Evolutionary conservation across 2,113 vertebrate genomes (phyloP), one percentile per base, ranked within the genome.

Genomic region (Ascaphus truei): DNA sequence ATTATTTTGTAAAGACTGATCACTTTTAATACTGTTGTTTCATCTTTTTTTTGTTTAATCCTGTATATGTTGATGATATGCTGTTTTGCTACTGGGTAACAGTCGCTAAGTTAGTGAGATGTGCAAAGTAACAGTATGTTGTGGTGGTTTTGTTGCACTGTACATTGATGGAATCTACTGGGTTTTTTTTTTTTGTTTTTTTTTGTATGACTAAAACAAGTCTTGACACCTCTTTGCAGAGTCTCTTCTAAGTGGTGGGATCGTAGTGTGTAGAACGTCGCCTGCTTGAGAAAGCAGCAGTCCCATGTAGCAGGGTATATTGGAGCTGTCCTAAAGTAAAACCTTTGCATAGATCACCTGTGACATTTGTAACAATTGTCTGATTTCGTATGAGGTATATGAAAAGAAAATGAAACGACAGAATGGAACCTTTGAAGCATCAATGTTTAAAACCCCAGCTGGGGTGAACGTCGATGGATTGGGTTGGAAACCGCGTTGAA

Each of bases 1-100:
- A 85, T 90, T 81, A 84, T 88, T 89, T 92, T 89, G 81, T 91
- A 89, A 85, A 83, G 81, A 84, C 56, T 60, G 55, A 68, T 52
- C 82, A 88, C 81, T 89, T 90, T 88, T 89, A 88, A 84, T 91
- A 86, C 77, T 81, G 73, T 87, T 88, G n/a, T n/a, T 86, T 89
- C 79, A 79, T 61, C 79, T 76, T 79, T 76, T 73, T 76, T 79
- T 76, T 73, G 62, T 82, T 83, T 83, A 85, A 83, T 78, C 75
- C 79, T 81, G 77, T 85, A 77, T 83, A 81, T 74, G 73, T 81
- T 71, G 73, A 82, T 71, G 73, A 82, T 79, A 74, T 79, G 77
- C 76, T 72, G 77, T 85, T 87, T 85, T 82, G 73, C 81, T 88
- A 84, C 85, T 89, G 84, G 78, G 73, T 76, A 75, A 75, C 75